phyloP scores from a whole-genome alignment of 2,797 vertebrate species.

The Hyperoplus immaculatus region DNA sequence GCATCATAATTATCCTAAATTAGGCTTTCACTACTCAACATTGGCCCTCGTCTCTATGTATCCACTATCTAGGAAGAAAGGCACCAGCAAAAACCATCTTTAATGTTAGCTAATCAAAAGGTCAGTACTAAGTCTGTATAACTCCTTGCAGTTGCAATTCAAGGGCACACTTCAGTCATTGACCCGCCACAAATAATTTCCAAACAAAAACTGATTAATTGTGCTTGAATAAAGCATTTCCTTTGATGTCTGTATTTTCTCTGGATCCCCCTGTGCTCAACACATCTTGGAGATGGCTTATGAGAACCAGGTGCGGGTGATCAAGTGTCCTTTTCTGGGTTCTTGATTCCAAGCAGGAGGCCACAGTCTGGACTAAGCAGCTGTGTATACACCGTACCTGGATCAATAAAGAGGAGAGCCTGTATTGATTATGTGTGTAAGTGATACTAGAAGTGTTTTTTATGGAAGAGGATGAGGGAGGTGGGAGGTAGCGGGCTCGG shows the following conservation, averaged over 20 bases:
- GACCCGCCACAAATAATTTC: slow-evolving; percentile 28
- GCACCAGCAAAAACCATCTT: not conserved
- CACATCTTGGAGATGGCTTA: slow-evolving; percentile 32
- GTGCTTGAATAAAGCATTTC: not conserved
- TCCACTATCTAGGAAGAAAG: not conserved
- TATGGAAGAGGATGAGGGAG: slow-evolving; percentile 39
- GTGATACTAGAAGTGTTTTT: slow-evolving; percentile 75
- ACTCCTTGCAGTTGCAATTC: slow-evolving; percentile 1
- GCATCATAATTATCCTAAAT: slow-evolving; percentile 1
- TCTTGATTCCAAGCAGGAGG: slow-evolving; percentile 66
- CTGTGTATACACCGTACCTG: slow-evolving; percentile 66
- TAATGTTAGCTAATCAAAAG: slow-evolving; percentile 32
- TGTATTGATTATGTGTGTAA: slow-evolving; percentile 83
- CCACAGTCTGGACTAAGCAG: slow-evolving; percentile 62
- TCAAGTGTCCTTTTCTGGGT: slow-evolving; percentile 72
- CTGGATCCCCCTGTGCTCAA: slow-evolving; percentile 6
- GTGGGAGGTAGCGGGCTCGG: slow-evolving; percentile 32
- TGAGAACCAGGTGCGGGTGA: slow-evolving; percentile 67
- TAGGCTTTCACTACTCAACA: not conserved
- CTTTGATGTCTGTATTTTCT: slow-evolving; percentile 37
- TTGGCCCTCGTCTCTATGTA: not conserved
- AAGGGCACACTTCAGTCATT: slow-evolving; percentile 22
- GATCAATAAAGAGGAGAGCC: slow-evolving; percentile 83
- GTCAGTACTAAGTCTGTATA: not conserved
- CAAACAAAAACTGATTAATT: slow-evolving; percentile 24